Percentiles rank a stretch among this genome's conserved stretches.
Evolutionary conservation across 2,797 vertebrate genomes (phyloP).

Genomic region (Rhynchotus rufescens): DNA sequence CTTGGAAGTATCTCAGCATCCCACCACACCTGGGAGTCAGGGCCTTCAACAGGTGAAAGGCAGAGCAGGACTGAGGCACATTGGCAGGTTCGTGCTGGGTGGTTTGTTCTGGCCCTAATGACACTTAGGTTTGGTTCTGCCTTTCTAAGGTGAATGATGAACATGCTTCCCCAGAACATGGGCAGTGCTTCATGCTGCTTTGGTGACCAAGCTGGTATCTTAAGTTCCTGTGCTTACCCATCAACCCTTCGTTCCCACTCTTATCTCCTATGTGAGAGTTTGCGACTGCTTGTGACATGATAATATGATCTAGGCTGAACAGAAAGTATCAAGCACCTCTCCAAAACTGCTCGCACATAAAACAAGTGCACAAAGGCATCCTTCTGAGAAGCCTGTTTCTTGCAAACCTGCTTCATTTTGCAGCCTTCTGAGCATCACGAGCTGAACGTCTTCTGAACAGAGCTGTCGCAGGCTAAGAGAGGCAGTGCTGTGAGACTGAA

Average conservation of each 20-base stretch:
- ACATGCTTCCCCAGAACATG: not conserved
- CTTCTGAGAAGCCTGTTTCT: rapidly evolving
- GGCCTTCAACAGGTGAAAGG: no score
- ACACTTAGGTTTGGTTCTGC: not conserved
- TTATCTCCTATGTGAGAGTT: not conserved
- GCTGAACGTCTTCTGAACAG: not conserved
- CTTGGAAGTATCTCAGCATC: not conserved
- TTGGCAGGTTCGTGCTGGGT: not conserved
- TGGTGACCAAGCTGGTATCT: not conserved
- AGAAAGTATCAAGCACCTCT: not conserved
- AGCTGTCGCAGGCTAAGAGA: not conserved
- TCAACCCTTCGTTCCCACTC: not conserved
- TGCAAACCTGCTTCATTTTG: not conserved
- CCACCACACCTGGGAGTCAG: not conserved
- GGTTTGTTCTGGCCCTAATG: not conserved
- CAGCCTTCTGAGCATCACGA: not conserved
- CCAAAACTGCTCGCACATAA: rapidly evolving
- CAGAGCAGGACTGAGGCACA: no score
- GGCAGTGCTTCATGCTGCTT: not conserved
- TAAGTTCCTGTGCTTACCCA: no score
- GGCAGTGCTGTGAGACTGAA: not conserved
- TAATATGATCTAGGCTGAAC: not conserved
- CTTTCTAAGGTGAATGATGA: not conserved
- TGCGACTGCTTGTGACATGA: not conserved
- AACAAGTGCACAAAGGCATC: not conserved